Base-by-base conservation (phyloP, 2,797 vertebrate species). In the Leuciscus waleckii region DNA sequence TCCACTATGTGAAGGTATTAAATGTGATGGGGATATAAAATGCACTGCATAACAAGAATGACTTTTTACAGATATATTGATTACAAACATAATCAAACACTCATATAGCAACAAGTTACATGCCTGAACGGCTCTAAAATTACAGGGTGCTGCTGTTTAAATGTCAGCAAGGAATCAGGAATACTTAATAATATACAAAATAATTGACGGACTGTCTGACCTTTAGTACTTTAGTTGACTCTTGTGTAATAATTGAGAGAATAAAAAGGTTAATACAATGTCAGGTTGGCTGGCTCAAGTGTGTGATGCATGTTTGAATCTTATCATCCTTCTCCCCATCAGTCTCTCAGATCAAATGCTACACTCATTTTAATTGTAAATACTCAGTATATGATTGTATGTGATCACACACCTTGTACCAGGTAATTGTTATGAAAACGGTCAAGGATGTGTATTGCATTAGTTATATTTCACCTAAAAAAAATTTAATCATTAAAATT, bases 111-210 rank as follows among this genome's bases (percentile, higher is more conserved):
- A 19, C 56, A 49, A 35, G 41, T 46, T 23, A 43, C 68, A 61
- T 46, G 81, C 61, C 26, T 49, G 69, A 74, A 65, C 17, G n/a
- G 51, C 51, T 73, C 5, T 82, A 35, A 82, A 65, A 75, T 75
- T 0, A 83, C 56, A 61, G 10, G 51, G 21, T 10, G 32, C 32
- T 74, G 71, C 29, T 74, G 58, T 16, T 83, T 68, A 76, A 76
- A 76, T 83, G 82, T 76, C 82, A 54, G 61, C 46, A 56, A 54
- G 49, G 68, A 21, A 67, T 83, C 29, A 83, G 43, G 32, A 65
- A 65, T n/a, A 11, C 69, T 58, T 46, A n/a, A n/a, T n/a, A n/a
- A n/a, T n/a, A n/a, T n/a, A n/a, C 32, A 41, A 35, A 71, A 17
- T 7, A 79, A 79, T 46, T 23, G 41, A 67, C 19, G 6, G 61